phyloP scores from a whole-genome alignment of 2,797 vertebrate species.

The Pangasius krempfi region DNA sequence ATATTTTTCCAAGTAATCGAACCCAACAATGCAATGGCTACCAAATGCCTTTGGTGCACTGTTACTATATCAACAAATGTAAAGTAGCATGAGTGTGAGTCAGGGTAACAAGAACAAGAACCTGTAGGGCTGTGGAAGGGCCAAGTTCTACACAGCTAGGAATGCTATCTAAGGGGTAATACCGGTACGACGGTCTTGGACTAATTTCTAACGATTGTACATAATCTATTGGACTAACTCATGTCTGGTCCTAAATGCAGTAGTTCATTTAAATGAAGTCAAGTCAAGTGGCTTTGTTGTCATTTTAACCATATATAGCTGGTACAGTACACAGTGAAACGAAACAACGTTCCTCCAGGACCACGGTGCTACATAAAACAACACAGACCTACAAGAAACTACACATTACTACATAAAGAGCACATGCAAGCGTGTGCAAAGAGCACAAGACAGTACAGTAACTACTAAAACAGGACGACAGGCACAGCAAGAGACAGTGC shows the following conservation, averaged over 20 bases:
- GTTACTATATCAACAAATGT: slow-evolving; percentile 83
- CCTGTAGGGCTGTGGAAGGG: background rate
- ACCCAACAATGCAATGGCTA: slow-evolving; percentile 79
- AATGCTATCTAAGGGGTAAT: background rate
- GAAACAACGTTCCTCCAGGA: too few relatives aligned
- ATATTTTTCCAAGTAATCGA: slow-evolving; percentile 74
- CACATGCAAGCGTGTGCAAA: too few relatives aligned
- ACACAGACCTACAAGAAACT: too few relatives aligned
- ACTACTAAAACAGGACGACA: too few relatives aligned
- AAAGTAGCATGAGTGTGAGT: slow-evolving; percentile 65
- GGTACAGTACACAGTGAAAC: too few relatives aligned
- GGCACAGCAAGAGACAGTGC: too few relatives aligned
- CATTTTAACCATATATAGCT: too few relatives aligned
- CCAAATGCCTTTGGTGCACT: slow-evolving; percentile 81
- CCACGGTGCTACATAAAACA: too few relatives aligned
- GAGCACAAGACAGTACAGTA: too few relatives aligned
- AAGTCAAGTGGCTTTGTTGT: too few relatives aligned
- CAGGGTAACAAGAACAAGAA: background rate
- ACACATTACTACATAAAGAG: too few relatives aligned
- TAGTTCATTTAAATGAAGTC: background rate
- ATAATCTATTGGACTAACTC: background rate
- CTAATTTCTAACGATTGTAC: background rate
- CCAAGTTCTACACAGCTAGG: background rate
- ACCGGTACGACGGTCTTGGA: background rate
- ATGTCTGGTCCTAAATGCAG: background rate